phyloP scores from a whole-genome alignment of 2,888 invertebrate species.

The Schrankia costaestrigalis region DNA sequence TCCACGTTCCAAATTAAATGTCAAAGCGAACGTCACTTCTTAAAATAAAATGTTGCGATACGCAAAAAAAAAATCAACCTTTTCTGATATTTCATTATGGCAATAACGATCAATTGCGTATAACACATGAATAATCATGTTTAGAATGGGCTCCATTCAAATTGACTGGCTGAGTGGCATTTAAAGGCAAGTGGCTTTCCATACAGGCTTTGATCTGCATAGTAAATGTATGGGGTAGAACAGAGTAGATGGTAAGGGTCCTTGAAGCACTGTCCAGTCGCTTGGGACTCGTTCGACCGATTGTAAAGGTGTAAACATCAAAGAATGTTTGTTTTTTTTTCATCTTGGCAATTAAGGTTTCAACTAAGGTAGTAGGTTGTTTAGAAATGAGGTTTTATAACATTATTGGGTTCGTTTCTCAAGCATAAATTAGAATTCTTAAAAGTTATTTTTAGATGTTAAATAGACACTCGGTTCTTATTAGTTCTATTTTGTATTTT shows the following conservation, averaged over 20 bases:
- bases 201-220: constrained; percentile 28
- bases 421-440: too few species aligned
- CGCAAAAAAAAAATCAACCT: constrained; percentile 1
- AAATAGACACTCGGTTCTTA: too few species aligned
- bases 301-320: constrained; percentile 34
- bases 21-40: too few species aligned
- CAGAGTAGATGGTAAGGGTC: constrained; percentile 12
- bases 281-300: constrained; percentile 26
- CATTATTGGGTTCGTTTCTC: too few species aligned
- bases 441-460: too few species aligned
- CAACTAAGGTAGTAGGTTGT: too few species aligned
- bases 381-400: too few species aligned
- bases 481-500: too few species aligned
- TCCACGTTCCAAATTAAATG: too few species aligned
- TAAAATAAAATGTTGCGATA: not conserved
- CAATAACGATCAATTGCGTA: constrained; percentile 15
- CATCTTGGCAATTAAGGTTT: constrained; percentile 15
- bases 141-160: constrained; percentile 25
- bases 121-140: constrained; percentile 20
- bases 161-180: constrained; percentile 28
- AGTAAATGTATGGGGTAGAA: constrained; percentile 24
- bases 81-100: constrained; percentile 5
- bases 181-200: constrained; percentile 30
- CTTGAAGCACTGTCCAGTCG: constrained; percentile 29
- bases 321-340: constrained; percentile 17